Base-by-base conservation (phyloP, 2,888 invertebrate genomes). In the Drosophila prolongata region DNA sequence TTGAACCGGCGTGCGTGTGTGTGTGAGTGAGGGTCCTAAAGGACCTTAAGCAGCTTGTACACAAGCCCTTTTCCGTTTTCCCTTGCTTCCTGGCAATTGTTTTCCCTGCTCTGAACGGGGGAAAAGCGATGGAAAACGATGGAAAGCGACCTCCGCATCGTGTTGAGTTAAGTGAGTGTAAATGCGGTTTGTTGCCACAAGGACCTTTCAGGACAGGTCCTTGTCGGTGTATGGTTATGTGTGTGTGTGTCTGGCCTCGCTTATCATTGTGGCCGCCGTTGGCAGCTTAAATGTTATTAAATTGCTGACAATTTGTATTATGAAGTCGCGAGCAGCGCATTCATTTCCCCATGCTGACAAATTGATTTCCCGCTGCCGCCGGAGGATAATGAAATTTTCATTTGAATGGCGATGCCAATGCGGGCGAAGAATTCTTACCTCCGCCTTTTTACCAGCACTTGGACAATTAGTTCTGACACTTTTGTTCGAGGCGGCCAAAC, bases 21-120 rank as follows among this genome's bases (percentile, higher is more conserved):
- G 16, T 16, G 55, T 40, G 35, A 8, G 70, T n/a, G 72, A 59
- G 65, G 78, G 83, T 89, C 86, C 90, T 89, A 83, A 78, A 84
- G 84, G 79, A 78, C 75, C 80, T 80, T 85, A 90, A 90, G 90
- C 83, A 86, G 88, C 89, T 90, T 90, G 78, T 80, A 65, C 78
- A 59, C 68, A 75, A 74, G 78, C 64, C 74, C 59, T 71, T 80
- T 53, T 65, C 38, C n/a, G 52, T 55, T 42, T 57, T 44, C 24
- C 55, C 13, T 37, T 42, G 47, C 64, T 62, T 46, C 58, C 72
- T 72, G 80, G 68, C 80, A 80, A 80, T 82, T 87, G 84, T 82
- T 79, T 85, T 79, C 57, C 80, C 57, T 75, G 42, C 64, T 62
- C 53, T 59, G 66, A 55, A 40, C 69, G 58, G 55, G 61, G 35